phyloP scores from a whole-genome alignment of 1,140 invertebrate genomes.

The Phortica variegata region DNA sequence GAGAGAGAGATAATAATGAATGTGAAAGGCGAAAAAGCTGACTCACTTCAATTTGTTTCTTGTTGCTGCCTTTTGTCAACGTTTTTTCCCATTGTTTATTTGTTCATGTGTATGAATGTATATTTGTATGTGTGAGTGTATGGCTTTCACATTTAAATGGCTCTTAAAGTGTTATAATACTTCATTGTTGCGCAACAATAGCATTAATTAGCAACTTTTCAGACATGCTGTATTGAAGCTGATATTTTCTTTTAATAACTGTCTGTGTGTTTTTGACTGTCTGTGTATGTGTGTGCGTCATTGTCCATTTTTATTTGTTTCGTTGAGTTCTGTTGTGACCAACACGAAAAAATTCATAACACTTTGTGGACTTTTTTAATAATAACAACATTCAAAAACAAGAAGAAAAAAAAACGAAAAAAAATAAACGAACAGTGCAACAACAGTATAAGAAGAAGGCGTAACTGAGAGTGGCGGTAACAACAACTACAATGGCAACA shows the following conservation, averaged over 20 bases:
- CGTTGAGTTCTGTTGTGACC: conserved; percentile 42
- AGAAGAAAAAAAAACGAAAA: too few species aligned
- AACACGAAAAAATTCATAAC: conserved; percentile 51
- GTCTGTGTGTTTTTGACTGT: conserved; percentile 9
- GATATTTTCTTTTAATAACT: conserved; percentile 34
- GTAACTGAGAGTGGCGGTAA: background rate
- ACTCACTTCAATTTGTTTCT: too few species aligned
- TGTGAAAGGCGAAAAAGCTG: too few species aligned
- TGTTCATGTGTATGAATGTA: too few species aligned
- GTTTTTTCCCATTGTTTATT: too few species aligned
- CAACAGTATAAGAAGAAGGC: too few species aligned
- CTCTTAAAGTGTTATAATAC: conserved; percentile 5
- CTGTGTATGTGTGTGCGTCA: conserved; percentile 4
- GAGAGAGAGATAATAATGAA: too few species aligned
- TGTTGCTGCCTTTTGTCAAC: too few species aligned
- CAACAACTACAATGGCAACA: too few species aligned
- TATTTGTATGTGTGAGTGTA: too few species aligned
- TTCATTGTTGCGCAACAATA: conserved; percentile 44
- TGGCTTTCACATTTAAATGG: too few species aligned
- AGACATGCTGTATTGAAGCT: conserved; percentile 19
- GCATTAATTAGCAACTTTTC: conserved; percentile 48
- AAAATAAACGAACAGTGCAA: too few species aligned
- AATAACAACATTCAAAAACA: conserved; percentile 35
- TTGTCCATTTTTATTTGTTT: conserved; percentile 22
- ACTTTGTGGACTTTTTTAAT: conserved; percentile 40